Conservation (phyloP, 2,888 invertebrate genomes). For the Plebejus anna region DNA sequence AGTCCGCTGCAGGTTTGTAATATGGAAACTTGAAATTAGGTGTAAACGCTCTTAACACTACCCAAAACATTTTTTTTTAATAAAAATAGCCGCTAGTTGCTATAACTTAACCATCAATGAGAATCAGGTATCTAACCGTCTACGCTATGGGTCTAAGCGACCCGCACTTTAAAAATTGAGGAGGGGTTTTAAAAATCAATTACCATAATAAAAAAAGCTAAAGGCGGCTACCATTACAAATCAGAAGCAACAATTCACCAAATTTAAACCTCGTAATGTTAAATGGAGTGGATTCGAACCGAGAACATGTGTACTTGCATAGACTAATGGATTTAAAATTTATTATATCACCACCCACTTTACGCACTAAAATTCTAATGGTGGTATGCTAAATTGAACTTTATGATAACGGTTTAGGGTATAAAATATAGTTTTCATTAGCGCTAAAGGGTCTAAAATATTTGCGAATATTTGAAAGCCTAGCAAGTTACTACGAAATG, state of each 20-base stretch:
- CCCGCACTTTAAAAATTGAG: background rate
- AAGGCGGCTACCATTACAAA: conserved; percentile 51
- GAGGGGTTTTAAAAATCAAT: conserved; percentile 34
- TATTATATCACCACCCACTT: conserved; percentile 72
- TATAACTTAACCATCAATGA: background rate
- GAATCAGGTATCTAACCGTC: background rate
- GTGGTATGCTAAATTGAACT: background rate
- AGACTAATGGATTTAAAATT: conserved; percentile 78
- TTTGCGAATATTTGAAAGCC: conserved; percentile 16
- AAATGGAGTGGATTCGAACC: conserved; percentile 69
- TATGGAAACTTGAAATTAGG: too few species aligned
- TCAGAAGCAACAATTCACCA: conserved; percentile 69
- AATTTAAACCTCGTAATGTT: conserved; percentile 77
- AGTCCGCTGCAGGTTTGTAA: too few species aligned
- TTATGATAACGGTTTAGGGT: background rate
- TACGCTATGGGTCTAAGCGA: background rate
- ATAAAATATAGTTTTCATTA: conserved; percentile 10
- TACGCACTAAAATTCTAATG: conserved; percentile 39
- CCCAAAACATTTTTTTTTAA: too few species aligned
- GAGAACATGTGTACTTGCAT: conserved; percentile 72
- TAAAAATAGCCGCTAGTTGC: too few species aligned
- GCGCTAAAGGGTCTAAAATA: conserved; percentile 20
- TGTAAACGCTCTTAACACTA: too few species aligned
- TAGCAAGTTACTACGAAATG: conserved; percentile 11
- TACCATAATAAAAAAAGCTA: conserved; percentile 38